phyloP scores from a whole-genome alignment of 1,140 invertebrate genomes.

The Asobara japonica region DNA sequence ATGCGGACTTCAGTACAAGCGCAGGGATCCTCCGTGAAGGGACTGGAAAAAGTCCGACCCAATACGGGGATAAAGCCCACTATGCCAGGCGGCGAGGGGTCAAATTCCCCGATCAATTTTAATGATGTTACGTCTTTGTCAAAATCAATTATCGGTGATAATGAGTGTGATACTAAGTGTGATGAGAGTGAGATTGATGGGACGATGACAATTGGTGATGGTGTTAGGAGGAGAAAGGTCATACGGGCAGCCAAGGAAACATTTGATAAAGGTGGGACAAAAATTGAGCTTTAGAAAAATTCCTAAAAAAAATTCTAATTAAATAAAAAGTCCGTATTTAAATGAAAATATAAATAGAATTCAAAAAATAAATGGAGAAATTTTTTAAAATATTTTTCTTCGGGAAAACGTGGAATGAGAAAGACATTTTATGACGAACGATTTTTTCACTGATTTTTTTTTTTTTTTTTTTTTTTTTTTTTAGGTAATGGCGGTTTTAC shows the following conservation, averaged over 20 bases:
- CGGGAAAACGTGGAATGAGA: too few relatives aligned
- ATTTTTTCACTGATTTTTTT: too few relatives aligned
- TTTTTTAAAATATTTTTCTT: too few relatives aligned
- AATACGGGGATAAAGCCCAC: conserved; percentile 44
- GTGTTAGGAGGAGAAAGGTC: conserved; percentile 68
- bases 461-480: too few relatives aligned
- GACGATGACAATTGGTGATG: conserved; percentile 47
- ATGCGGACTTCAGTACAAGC: conserved; percentile 52
- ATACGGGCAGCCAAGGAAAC: conserved; percentile 73
- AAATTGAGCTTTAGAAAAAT: neutral
- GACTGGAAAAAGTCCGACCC: conserved; percentile 52
- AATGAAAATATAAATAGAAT: too few relatives aligned
- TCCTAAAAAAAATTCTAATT: too few relatives aligned
- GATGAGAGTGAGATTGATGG: conserved; percentile 36
- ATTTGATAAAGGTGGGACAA: conserved; percentile 70
- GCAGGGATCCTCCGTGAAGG: conserved; percentile 57
- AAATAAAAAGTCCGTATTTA: too few relatives aligned
- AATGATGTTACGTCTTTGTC: conserved; percentile 19
- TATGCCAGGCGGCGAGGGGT: conserved; percentile 66
- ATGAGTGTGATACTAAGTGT: conserved; percentile 47
- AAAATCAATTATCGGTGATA: conserved; percentile 22
- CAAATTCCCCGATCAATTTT: conserved; percentile 52
- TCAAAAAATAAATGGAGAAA: too few relatives aligned
- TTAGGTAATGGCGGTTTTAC: too few relatives aligned
- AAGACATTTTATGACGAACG: too few relatives aligned